Evolutionary conservation across 2,113 vertebrate species (phyloP), one percentile per base, ranked within the genome.

Genomic region (Fregetta grallaria): DNA sequence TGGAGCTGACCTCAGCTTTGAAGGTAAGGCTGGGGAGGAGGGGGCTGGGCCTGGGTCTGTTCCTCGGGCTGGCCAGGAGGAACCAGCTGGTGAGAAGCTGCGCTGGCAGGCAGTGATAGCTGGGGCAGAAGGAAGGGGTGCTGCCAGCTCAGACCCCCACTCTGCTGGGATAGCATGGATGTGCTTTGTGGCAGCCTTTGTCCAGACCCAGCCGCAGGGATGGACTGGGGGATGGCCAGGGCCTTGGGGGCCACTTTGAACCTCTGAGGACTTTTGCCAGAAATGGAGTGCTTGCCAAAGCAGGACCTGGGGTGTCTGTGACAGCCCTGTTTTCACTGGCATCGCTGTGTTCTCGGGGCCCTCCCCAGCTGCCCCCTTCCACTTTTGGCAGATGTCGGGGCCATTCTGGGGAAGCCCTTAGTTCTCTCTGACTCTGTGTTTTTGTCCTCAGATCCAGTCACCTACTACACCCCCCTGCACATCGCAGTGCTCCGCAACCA

Each of bases 391-490:
- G 58, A 12, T 26, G 2, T n/a, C 12, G 3, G 36, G 45, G 61
- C 61, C 0, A 0, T 50, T 78, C 11, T 27, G 61, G 26, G 77
- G n/a, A 40, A 77, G n/a, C 20, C 15, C 71, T 49, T 79, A 4
- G 25, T 66, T 70, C 27, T 63, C 40, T 61, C 34, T 92, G 81
- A 66, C 45, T 6, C 25, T 20, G 49, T 38, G 19, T 19, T 53
- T 45, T 18, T 67, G 10, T n/a, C 42, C 62, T 29, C 96, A 99
- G 99, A 99, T 92, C 99, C 99, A 0, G 99, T 99, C 68, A 99
- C 99, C 1, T 99, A 99, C 97, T 99, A 99, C 98, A 99, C 98
- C 0, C 98, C 99, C 3, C 97, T 99, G 66, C 99, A 99, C 87
- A 98, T 99, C 0, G 99, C 99, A 0, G 99, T 99, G 93, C 96